Evolutionary conservation across 1,140 invertebrate genomes (phyloP).

Genomic region (Campoletis sonorensis): DNA sequence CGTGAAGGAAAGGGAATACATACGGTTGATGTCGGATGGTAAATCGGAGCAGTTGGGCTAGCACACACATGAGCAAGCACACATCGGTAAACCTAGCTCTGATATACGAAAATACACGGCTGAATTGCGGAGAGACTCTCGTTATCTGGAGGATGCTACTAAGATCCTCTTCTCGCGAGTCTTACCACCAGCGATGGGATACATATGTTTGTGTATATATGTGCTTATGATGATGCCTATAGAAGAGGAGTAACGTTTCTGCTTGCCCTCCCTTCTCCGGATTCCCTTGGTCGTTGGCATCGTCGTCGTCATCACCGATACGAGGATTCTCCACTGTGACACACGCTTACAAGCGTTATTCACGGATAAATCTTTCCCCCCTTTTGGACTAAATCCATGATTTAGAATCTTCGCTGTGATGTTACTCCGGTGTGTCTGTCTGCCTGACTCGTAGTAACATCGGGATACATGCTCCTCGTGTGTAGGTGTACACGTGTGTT

Average conservation of each 20-base stretch:
- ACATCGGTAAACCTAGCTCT: not conserved
- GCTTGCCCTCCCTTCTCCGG: not conserved
- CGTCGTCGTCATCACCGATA: conserved; percentile 46
- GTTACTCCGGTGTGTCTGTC: conserved; percentile 25
- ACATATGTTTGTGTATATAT: conserved; percentile 17
- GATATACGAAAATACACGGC: not conserved
- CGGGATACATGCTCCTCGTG: not conserved
- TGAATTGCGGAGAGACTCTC: conserved; percentile 40
- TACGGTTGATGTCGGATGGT: conserved; percentile 31
- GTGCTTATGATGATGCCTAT: conserved; percentile 1
- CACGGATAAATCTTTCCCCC: conserved; percentile 53
- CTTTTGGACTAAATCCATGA: conserved; percentile 78
- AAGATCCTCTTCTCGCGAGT: conserved; percentile 45
- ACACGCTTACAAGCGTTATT: conserved; percentile 53
- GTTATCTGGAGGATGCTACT: conserved; percentile 53
- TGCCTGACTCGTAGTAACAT: conserved; percentile 47
- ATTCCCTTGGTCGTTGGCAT: conserved; percentile 9
- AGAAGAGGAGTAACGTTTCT: conserved; percentile 5
- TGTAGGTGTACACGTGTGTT: not conserved
- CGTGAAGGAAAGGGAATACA: not conserved
- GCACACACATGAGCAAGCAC: conserved; percentile 5
- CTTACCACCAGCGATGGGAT: conserved; percentile 14
- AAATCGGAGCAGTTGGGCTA: conserved; percentile 31
- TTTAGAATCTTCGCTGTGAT: conserved; percentile 74
- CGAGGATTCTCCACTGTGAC: conserved; percentile 52